These are phyloP conservation scores for Kryptopterus vitreolus DNA, from an alignment of 2,797 vertebrate species.

Conservation along the genomic window DNA sequence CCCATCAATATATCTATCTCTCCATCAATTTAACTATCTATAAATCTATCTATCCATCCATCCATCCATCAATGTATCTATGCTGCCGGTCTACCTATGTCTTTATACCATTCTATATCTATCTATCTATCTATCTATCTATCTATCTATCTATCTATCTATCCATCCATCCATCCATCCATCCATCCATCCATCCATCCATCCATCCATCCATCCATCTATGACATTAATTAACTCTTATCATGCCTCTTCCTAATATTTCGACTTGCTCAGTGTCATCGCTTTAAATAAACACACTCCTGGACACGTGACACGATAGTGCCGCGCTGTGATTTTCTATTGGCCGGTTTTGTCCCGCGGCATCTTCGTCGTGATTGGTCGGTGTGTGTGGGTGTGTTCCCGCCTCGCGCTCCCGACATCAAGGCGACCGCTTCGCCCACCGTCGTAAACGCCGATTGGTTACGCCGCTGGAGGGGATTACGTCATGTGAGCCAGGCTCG, in stretches of 20 bases:
- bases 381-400: constrained; percentile 70
- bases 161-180: too few relatives aligned
- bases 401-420: constrained; percentile 21
- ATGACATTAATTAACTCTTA: too few relatives aligned
- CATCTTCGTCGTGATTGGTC: constrained; percentile 65
- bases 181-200: too few relatives aligned
- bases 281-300: constrained; percentile 5
- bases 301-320: constrained; percentile 60
- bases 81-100: too few relatives aligned
- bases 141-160: neutral
- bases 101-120: neutral
- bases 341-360: constrained; percentile 59
- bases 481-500: constrained; percentile 19
- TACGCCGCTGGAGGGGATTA: neutral
- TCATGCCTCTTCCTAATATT: too few relatives aligned
- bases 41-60: neutral
- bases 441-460: constrained; percentile 60
- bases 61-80: neutral
- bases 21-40: neutral
- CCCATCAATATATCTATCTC: neutral
- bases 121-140: neutral
- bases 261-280: neutral
- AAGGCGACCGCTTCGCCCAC: neutral
- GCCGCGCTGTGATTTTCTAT: constrained; percentile 87
- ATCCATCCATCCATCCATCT: too few relatives aligned